phyloP scores from a whole-genome alignment of 1,140 invertebrate genomes.

The Zaprionus inermis region DNA sequence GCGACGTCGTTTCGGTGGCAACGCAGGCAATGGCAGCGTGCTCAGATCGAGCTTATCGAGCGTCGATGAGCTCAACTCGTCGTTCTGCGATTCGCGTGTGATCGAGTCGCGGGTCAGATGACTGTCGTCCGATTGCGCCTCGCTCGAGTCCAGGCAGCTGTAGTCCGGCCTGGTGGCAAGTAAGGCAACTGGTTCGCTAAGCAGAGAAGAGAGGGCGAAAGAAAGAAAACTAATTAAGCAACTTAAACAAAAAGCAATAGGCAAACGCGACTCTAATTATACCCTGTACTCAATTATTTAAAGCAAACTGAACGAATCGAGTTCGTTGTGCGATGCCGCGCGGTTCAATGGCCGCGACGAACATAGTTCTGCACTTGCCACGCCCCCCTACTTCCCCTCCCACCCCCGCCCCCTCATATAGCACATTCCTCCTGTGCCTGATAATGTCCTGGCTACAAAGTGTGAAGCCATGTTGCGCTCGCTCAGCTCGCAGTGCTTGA shows the following conservation, averaged over 20 bases:
- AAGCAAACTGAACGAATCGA: conserved; percentile 2
- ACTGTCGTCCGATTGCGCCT: conserved; percentile 80
- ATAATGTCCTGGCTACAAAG: conserved; percentile 23
- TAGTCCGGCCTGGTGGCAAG: conserved; percentile 59
- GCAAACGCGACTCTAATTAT: neutral
- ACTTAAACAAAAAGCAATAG: conserved; percentile 9
- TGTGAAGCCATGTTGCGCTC: conserved; percentile 28
- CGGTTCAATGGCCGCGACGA: conserved; percentile 21
- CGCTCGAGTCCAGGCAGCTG: conserved; percentile 77
- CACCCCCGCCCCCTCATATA: neutral
- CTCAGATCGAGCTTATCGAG: conserved; percentile 79
- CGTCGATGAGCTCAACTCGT: conserved; percentile 77
- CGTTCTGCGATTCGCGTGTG: conserved; percentile 79
- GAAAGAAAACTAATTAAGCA: neutral
- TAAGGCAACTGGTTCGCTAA: conserved; percentile 27
- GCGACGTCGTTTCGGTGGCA: conserved; percentile 73
- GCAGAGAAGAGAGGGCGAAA: neutral
- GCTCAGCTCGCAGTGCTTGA: conserved; percentile 14
- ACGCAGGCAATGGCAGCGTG: conserved; percentile 75
- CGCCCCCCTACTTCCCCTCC: neutral
- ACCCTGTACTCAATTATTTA: conserved; percentile 15
- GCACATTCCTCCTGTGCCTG: neutral
- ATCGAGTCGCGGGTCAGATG: conserved; percentile 79
- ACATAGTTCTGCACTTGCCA: conserved; percentile 30
- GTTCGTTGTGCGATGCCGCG: conserved; percentile 10